These are phyloP conservation scores for Saccopteryx bilineata DNA, from an alignment of 2,113 vertebrate genomes.

Conservation along the genomic window DNA sequence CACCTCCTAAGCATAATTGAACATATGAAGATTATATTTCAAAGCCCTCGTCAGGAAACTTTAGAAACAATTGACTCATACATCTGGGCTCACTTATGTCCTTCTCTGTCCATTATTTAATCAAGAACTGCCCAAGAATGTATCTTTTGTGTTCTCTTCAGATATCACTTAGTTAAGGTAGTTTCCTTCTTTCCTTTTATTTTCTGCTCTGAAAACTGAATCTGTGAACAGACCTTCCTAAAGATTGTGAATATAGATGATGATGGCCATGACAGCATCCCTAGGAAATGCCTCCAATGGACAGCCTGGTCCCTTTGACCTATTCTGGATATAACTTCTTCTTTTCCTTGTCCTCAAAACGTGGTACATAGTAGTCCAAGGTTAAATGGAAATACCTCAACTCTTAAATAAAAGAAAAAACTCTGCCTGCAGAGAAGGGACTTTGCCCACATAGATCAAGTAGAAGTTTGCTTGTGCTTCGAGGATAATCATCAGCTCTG, in stretches of 20 bases:
- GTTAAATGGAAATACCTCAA: neutral
- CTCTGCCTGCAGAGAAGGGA: neutral
- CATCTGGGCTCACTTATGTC: neutral
- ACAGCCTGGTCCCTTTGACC: neutral
- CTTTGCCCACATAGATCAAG: neutral
- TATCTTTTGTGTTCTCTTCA: neutral
- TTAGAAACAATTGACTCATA: neutral
- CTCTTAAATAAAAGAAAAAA: constrained; percentile 45
- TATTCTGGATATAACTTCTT: neutral
- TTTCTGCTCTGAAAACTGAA: constrained; percentile 35
- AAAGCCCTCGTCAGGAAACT: neutral
- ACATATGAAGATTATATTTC: neutral
- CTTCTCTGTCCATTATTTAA: neutral
- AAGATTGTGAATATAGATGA: neutral
- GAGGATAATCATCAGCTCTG: neutral
- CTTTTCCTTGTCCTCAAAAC: neutral
- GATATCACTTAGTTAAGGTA: neutral
- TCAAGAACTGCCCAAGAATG: neutral
- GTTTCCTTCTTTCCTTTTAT: neutral
- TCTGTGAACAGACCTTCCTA: neutral
- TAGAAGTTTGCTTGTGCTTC: neutral
- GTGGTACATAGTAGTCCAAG: neutral
- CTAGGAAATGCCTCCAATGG: neutral
- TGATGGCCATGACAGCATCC: neutral
- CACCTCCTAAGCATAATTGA: neutral